Evolutionary conservation across 2,113 vertebrate genomes (phyloP).

Genomic region (Chascanopsetta lugubris): DNA sequence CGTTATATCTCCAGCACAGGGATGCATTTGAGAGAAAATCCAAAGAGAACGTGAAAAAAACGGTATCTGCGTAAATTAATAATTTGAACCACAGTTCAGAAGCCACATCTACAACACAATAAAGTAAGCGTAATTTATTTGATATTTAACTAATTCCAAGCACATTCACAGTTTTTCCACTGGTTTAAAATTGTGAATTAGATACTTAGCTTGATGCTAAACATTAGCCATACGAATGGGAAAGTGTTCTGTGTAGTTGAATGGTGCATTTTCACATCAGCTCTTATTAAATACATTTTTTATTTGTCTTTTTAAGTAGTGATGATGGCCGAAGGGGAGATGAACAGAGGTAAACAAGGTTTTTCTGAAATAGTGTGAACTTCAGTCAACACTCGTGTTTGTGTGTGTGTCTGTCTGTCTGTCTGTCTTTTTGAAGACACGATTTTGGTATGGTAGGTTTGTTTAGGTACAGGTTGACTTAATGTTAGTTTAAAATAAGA

Average conservation of each 20-base stretch:
- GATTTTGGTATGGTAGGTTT: too few relatives aligned
- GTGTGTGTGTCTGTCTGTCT: neutral
- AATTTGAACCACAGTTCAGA: neutral
- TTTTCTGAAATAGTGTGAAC: neutral
- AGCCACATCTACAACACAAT: too few relatives aligned
- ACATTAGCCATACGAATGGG: neutral
- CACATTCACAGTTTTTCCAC: too few relatives aligned
- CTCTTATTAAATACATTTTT: neutral
- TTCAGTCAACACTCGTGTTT: neutral
- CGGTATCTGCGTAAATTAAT: too few relatives aligned
- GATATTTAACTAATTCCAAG: slow-evolving; percentile 15
- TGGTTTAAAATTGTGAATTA: too few relatives aligned
- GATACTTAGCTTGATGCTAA: neutral
- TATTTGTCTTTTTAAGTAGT: neutral
- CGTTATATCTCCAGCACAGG: neutral
- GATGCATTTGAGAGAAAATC: neutral
- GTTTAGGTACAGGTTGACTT: too few relatives aligned
- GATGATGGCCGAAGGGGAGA: slow-evolving; percentile 55
- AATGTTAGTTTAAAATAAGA: too few relatives aligned
- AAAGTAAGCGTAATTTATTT: neutral
- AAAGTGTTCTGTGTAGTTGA: neutral
- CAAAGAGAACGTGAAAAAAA: neutral
- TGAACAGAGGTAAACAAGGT: slow-evolving; percentile 38
- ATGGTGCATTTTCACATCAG: neutral
- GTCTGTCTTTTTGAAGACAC: too few relatives aligned